A percentile compares a stretch with the other conserved stretches of the same genome.
Evolutionary conservation across 2,888 invertebrate species (phyloP).

Genomic region (Hydropsyche betteni): DNA sequence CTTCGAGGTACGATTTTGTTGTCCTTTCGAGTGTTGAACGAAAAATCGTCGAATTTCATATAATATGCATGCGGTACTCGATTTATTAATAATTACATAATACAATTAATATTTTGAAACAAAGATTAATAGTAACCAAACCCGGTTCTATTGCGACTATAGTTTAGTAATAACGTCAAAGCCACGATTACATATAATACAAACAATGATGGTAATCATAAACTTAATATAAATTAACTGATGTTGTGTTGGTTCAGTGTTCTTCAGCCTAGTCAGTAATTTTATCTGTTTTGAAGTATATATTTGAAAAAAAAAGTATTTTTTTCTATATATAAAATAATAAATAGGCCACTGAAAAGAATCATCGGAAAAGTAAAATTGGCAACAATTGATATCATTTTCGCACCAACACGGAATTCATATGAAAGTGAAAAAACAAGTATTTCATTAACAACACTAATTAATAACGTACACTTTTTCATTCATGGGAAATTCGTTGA

Average conservation of each 20-base stretch:
- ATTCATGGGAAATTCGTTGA: conserved; percentile 35
- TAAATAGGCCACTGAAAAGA: no score
- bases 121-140: conserved; percentile 57
- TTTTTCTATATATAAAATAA: neutral
- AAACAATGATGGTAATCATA: conserved; percentile 52
- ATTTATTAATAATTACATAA: conserved; percentile 40
- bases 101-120: conserved; percentile 48
- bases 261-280: conserved; percentile 14
- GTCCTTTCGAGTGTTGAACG: neutral
- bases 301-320: neutral
- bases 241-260: conserved; percentile 42
- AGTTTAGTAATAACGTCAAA: conserved; percentile 49
- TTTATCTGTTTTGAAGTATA: neutral
- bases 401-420: conserved; percentile 17
- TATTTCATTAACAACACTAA: conserved; percentile 42
- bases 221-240: conserved; percentile 48
- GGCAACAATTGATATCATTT: neutral
- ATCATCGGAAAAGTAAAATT: conserved; percentile 1
- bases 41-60: conserved; percentile 4
- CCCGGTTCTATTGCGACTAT: conserved; percentile 63
- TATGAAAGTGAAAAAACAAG: conserved; percentile 28
- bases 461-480: conserved; percentile 20
- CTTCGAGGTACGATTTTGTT: neutral
- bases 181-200: conserved; percentile 40
- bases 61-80: conserved; percentile 31